Evolutionary conservation across 2,888 invertebrate genomes (phyloP), one percentile per base, ranked within the genome.

Genomic region (Tachina grossa): DNA sequence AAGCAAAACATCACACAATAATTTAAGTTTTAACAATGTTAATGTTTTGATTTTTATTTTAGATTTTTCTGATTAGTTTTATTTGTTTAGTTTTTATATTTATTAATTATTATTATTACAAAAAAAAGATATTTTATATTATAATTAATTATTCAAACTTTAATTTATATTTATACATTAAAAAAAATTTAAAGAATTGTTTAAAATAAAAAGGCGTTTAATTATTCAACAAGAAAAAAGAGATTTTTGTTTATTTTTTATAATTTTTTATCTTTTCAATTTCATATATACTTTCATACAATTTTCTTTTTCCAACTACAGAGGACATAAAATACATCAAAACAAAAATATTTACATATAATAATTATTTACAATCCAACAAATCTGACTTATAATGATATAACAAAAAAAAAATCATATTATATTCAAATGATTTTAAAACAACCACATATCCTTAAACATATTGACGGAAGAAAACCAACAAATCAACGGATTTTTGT

Each of bases 121-220:
- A 31, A 59, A 55, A 31, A 31, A 65, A 81, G 39, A 72, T 45
- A 80, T 80, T 84, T 78, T 77, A 85, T 55, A 63, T 69, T 78
- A 71, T 66, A 81, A 84, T 81, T 79, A 75, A 79, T 79, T 83
- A 85, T 79, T 83, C 71, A 79, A 82, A 71, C 57, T 76, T 82
- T 83, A 72, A 85, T 85, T 85, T 85, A 75, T 85, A 81, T 78
- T 77, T 76, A 80, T 79, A 76, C 80, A 77, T 85, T 75, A 13
- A 68, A 80, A 49, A 41, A 85, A 82, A 77, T 66, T 76, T 53
- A 78, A 68, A 84, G 75, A 80, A 79, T 80, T 80, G 79, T 85
- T 85, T 85, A 76, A 76, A 85, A 83, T 83, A 83, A 85, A 84
- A 85, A 83, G 83, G 85, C 83, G 85, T 85, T 85, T 85, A 72